These are phyloP conservation scores for Gila robusta DNA, from an alignment of 2,797 vertebrate species.

Conservation along the genomic window DNA sequence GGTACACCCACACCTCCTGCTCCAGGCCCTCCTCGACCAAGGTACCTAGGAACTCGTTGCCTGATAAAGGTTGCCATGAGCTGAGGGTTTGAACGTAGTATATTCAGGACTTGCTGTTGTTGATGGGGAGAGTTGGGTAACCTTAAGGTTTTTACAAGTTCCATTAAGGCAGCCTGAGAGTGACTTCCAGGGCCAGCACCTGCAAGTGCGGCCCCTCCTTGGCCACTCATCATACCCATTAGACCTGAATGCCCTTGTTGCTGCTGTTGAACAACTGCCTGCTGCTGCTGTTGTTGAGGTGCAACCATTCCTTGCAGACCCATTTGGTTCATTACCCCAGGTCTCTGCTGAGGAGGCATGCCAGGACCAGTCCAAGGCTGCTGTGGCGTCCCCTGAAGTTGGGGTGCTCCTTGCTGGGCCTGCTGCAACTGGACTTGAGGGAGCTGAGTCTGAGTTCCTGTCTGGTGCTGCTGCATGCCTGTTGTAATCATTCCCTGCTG, in stretches of 20 bases:
- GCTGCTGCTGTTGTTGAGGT: constrained; percentile 62
- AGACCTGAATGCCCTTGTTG: constrained; percentile 69
- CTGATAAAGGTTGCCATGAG: constrained; percentile 97
- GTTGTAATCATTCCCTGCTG: constrained; percentile 77
- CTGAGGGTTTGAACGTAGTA: constrained; percentile 93
- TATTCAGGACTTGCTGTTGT: constrained; percentile 97
- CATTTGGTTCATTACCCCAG: constrained; percentile 73
- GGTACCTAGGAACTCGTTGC: constrained; percentile 91
- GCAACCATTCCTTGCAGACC: constrained; percentile 69
- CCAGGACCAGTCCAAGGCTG: constrained; percentile 76
- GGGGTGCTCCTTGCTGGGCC: constrained; percentile 73
- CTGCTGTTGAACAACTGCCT: constrained; percentile 42
- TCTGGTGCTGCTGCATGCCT: constrained; percentile 85
- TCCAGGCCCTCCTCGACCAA: constrained; percentile 73
- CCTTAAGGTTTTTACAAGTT: constrained; percentile 91
- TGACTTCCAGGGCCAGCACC: constrained; percentile 72
- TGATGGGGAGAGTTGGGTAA: constrained; percentile 94
- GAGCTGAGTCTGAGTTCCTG: constrained; percentile 81
- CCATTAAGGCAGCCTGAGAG: constrained; percentile 93
- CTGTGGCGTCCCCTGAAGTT: constrained; percentile 80
- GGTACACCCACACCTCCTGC: constrained; percentile 67
- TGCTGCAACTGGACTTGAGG: constrained; percentile 79
- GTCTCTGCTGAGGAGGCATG: constrained; percentile 77
- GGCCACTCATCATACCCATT: constrained; percentile 75
- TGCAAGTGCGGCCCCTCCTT: constrained; percentile 67